Conservation (phyloP, 1,140 invertebrate species). For the Saccostrea glomerata region DNA sequence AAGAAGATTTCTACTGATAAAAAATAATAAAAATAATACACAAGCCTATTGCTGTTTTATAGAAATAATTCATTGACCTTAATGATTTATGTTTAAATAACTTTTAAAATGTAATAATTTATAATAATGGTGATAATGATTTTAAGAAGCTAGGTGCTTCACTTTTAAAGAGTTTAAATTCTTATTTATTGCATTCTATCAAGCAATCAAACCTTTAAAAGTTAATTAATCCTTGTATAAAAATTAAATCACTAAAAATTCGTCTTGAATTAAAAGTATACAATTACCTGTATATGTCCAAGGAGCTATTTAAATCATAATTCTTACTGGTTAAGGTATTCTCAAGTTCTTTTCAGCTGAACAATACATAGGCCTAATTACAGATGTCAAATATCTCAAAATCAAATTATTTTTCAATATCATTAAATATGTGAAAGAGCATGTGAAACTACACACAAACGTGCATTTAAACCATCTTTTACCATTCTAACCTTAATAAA, state of each 20-base stretch:
- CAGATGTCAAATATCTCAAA: neutral
- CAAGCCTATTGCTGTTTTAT: too few species aligned
- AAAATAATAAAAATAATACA: too few species aligned
- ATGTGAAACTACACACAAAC: too few species aligned
- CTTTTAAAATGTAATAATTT: neutral
- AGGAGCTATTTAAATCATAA: neutral
- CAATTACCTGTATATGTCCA: conserved; percentile 3
- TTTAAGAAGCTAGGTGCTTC: neutral
- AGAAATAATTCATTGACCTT: too few species aligned
- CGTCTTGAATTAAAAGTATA: neutral
- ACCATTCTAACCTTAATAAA: neutral
- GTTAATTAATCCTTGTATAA: neutral
- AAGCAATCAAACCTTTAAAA: neutral
- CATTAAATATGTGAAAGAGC: too few species aligned
- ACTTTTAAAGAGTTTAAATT: neutral
- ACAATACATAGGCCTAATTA: neutral
- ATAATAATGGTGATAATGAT: neutral
- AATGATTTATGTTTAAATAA: too few species aligned
- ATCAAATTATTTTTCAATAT: neutral
- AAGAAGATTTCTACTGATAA: neutral
- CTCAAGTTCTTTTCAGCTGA: neutral
- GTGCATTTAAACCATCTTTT: too few species aligned
- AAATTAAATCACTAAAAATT: neutral
- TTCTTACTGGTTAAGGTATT: neutral
- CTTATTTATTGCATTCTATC: neutral